Base-by-base conservation (phyloP, 92 coral and sea anemone genomes). In the Virgularia gustaviana region DNA sequence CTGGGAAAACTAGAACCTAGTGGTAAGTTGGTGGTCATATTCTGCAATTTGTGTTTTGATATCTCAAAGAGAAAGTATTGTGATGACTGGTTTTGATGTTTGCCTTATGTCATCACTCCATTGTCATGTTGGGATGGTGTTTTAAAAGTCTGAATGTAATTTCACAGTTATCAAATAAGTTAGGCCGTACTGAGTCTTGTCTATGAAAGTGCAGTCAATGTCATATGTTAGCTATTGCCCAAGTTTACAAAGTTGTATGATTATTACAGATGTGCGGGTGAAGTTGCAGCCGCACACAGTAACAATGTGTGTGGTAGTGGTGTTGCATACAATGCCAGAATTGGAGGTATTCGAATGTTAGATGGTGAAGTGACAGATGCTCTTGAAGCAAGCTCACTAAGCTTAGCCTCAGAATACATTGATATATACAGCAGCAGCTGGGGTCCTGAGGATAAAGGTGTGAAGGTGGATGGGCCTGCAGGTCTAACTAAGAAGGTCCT, bases 381-480 rank as follows among this genome's bases (percentile, higher is more conserved):
- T 0, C 90, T 94, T 8, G 99, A 94, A 52, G 99, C 88, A 6
- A 67, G 87, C 66, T 94, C 99, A 3, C 75, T 94, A 20, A 85
- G 96, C 32, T 87, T 79, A 7, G 83, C 80, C 20, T 76, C 47
- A 22, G 89, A 89, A 19, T 80, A 77, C 70, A 89, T 94, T 52
- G 96, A 94, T 58, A 94, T 94, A 39, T 94, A 94, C 65, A 94
- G 99, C 29, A 94, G 99, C 49, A 94, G 99, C 63, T 94, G 99
- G 99, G 99, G 99, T 9, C 99, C 99, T 24, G 99, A 89, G 75
- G 99, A 94, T 49, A 91, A 94, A 73, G 99, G 99, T 1, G 56
- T 83, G 11, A 94, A 95, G 53, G 99, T 94, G 1, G 99, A 94
- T 74, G 99, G 99, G 2, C 99, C 99, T 19, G 99, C 91, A 0